Conservation (phyloP, 2,113 vertebrate genomes). For the Eptesicus fuscus region DNA sequence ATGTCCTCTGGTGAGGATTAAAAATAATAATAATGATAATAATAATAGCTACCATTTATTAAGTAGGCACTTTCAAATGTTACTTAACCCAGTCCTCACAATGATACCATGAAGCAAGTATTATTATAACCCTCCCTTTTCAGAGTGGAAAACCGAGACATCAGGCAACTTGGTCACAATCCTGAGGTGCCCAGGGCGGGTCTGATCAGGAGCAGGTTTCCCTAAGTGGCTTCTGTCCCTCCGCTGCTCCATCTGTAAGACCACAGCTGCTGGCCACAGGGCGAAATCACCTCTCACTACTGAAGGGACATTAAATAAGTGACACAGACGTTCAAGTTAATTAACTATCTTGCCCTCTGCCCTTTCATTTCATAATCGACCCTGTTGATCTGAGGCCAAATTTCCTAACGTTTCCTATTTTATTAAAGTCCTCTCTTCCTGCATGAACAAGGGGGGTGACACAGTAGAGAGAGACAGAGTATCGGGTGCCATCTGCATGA, state of each 20-base stretch:
- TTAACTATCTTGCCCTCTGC: neutral
- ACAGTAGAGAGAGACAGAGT: rapidly evolving
- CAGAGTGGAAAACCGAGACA: neutral
- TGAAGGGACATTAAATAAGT: neutral
- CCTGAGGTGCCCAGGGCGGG: neutral
- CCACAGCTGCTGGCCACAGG: neutral
- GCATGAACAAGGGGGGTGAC: too few species aligned
- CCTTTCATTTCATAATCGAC: neutral
- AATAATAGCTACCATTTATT: rapidly evolving
- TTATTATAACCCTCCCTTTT: neutral
- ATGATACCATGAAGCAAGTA: too few species aligned
- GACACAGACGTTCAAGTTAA: neutral
- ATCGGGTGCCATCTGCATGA: rapidly evolving
- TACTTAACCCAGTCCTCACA: neutral
- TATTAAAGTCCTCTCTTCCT: neutral
- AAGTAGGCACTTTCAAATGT: neutral
- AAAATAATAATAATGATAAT: neutral
- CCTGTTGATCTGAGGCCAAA: neutral
- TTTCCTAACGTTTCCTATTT: neutral
- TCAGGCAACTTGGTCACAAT: neutral
- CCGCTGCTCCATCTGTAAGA: neutral
- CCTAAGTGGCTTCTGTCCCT: neutral
- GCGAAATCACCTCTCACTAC: neutral
- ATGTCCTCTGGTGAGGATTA: too few species aligned
- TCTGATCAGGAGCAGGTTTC: neutral